phyloP scores from a whole-genome alignment of 2,797 vertebrate species.

The Oryzias sinensis region DNA sequence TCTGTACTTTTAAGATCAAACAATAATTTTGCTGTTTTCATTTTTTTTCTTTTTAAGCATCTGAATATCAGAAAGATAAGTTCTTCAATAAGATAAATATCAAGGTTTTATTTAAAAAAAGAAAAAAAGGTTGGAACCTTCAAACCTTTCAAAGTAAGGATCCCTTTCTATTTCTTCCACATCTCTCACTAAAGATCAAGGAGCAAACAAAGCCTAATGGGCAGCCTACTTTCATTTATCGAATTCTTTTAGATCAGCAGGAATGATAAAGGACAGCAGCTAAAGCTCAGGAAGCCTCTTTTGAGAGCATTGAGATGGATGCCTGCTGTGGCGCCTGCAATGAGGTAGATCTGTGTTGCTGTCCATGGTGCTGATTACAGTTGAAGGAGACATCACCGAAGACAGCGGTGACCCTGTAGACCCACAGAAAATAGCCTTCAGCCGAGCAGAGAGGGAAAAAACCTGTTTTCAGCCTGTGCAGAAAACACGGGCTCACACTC shows the following conservation, averaged over 20 bases:
- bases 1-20: conserved; percentile 27
- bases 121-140: conserved; percentile 39
- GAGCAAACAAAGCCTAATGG: conserved; percentile 42
- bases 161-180: conserved; percentile 17
- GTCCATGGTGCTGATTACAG: conserved; percentile 79
- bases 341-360: conserved; percentile 62
- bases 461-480: conserved; percentile 48
- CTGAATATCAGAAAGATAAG: conserved; percentile 30
- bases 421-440: conserved; percentile 64
- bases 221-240: conserved; percentile 48
- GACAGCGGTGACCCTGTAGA: conserved; percentile 66
- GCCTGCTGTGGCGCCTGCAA: conserved; percentile 53
- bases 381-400: conserved; percentile 71
- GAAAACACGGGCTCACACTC: conserved; percentile 26
- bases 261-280: conserved; percentile 44
- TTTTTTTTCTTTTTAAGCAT: conserved; percentile 18
- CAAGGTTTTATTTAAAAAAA: conserved; percentile 24
- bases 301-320: conserved; percentile 65
- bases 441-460: conserved; percentile 38
- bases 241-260: conserved; percentile 59
- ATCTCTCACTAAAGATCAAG: conserved; percentile 40
- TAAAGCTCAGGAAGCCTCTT: conserved; percentile 35
- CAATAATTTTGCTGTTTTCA: conserved; percentile 26
- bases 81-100: conserved; percentile 30
- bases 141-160: conserved; percentile 42